Evolutionary conservation across 2,113 vertebrate species (phyloP).

Genomic region (Pseudorectes ferrugineus): DNA sequence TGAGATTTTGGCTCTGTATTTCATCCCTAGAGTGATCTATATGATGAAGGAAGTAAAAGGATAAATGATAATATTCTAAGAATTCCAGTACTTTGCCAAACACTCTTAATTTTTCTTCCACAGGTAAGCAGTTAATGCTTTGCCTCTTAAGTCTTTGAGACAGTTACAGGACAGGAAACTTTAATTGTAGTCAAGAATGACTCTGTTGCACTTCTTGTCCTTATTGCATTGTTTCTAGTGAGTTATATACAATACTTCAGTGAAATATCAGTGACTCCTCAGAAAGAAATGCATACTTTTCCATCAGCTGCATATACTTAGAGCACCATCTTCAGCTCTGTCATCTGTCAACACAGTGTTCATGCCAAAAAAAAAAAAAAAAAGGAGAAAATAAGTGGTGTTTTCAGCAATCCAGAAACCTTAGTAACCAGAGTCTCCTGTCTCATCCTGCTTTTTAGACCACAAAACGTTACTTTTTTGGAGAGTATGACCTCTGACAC

Average conservation of each 20-base stretch:
- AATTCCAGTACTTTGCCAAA: not conserved
- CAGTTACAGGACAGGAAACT: not conserved
- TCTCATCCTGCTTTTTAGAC: conserved; percentile 15
- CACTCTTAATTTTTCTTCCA: not conserved
- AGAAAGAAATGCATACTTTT: not conserved
- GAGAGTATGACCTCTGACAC: not conserved
- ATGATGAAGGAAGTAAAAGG: not conserved
- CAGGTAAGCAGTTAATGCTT: not conserved
- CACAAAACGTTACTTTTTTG: not conserved
- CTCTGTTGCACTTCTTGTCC: not conserved
- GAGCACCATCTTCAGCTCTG: not conserved
- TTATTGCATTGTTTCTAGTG: not conserved
- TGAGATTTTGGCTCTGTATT: not conserved
- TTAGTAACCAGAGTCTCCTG: not conserved
- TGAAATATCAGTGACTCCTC: not conserved
- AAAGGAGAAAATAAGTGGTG: not conserved
- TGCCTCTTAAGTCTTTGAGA: not conserved
- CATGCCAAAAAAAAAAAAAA: not conserved
- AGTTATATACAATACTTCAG: not conserved
- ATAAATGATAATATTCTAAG: not conserved
- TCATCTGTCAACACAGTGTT: not conserved
- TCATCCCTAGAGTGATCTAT: not conserved
- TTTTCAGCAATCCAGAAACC: not conserved
- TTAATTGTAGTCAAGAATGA: not conserved
- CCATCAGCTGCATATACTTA: not conserved